phyloP scores from a whole-genome alignment of 1,140 invertebrate genomes.

The Mercenaria mercenaria region DNA sequence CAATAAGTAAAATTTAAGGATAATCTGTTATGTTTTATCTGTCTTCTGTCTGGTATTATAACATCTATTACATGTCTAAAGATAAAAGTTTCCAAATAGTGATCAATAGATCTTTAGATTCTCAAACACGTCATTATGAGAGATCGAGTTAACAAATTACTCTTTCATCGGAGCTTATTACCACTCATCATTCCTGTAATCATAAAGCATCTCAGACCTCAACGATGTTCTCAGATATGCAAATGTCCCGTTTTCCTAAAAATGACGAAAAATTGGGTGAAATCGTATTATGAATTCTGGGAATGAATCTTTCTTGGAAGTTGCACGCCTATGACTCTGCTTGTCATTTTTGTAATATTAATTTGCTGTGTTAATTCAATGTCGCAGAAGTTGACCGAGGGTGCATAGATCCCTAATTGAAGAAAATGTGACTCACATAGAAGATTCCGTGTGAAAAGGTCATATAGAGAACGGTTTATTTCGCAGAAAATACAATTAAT shows the following conservation, averaged over 20 bases:
- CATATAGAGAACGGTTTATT: neutral
- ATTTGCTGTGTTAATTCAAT: slow-evolving; percentile 50
- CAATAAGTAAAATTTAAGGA: no score
- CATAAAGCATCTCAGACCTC: neutral
- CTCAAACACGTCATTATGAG: neutral
- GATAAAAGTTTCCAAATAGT: neutral
- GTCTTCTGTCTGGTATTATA: no score
- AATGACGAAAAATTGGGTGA: neutral
- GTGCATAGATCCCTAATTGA: neutral
- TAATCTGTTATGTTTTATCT: no score
- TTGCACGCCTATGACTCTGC: neutral
- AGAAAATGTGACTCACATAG: neutral
- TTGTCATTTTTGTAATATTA: slow-evolving; percentile 40
- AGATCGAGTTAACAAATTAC: neutral
- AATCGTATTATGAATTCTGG: neutral
- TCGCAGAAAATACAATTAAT: slow-evolving; percentile 6
- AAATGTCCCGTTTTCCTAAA: neutral
- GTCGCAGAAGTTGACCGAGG: neutral
- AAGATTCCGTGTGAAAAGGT: neutral
- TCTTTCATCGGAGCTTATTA: neutral
- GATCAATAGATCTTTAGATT: neutral
- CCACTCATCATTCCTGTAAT: neutral
- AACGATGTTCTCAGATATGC: neutral
- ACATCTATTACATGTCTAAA: neutral
- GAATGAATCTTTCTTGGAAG: neutral